phyloP scores from a whole-genome alignment of 2,113 vertebrate genomes.

The Dascyllus trimaculatus region DNA sequence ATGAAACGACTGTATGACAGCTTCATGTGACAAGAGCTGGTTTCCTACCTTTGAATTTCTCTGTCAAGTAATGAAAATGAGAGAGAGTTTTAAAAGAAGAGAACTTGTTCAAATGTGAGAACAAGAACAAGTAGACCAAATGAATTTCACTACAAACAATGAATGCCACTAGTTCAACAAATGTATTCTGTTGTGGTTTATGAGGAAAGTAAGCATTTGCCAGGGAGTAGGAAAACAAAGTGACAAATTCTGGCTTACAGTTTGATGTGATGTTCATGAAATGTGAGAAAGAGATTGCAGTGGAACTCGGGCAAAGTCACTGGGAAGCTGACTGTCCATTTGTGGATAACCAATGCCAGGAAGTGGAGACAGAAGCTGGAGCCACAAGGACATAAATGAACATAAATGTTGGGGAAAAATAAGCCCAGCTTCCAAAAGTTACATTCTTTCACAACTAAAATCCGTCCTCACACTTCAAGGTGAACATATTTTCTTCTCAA shows the following conservation, averaged over 20 bases:
- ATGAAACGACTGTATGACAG: background rate
- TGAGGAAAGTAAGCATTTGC: background rate
- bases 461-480: no score
- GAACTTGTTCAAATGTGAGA: background rate
- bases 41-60: constrained; percentile 1
- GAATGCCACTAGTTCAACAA: background rate
- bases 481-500: no score
- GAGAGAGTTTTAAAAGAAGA: background rate
- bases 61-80: background rate
- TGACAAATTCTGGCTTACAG: constrained; percentile 15
- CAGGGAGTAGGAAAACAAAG: constrained; percentile 22
- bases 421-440: background rate
- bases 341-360: constrained; percentile 22
- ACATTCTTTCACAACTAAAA: no score
- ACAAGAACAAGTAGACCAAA: background rate
- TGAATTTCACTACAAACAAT: background rate
- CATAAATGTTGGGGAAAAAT: background rate
- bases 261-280: constrained; percentile 20
- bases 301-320: background rate
- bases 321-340: constrained; percentile 19
- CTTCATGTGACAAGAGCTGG: background rate
- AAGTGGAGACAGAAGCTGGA: background rate
- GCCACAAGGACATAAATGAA: constrained; percentile 12
- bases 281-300: background rate
- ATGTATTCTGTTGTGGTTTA: background rate